phyloP scores from a whole-genome alignment of 2,888 invertebrate species.

The Polyommatus icarus region DNA sequence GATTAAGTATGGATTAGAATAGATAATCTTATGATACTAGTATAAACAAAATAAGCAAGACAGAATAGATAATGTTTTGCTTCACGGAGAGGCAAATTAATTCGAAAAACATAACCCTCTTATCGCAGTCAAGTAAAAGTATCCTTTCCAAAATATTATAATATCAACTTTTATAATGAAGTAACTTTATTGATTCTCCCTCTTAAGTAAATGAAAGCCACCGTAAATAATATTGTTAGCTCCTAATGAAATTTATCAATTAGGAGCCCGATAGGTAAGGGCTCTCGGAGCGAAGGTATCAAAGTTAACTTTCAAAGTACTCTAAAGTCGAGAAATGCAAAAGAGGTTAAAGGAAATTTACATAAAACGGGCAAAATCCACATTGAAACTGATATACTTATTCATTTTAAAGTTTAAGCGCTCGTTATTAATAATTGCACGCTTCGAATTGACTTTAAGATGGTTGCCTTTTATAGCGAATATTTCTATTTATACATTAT shows the following conservation, averaged over 20 bases:
- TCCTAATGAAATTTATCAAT: slow-evolving; percentile 35
- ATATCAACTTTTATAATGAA: slow-evolving; percentile 7
- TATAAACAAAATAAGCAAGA: too few species aligned
- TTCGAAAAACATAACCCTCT: not conserved
- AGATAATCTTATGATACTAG: too few species aligned
- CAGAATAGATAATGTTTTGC: too few species aligned
- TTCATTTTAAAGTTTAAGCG: slow-evolving; percentile 38
- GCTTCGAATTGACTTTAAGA: slow-evolving; percentile 9
- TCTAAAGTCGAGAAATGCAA: slow-evolving; percentile 40
- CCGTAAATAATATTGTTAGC: slow-evolving; percentile 30
- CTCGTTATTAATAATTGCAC: slow-evolving; percentile 36
- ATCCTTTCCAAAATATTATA: not conserved
- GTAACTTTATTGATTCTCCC: slow-evolving; percentile 14
- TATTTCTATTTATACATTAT: not conserved
- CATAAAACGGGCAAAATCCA: slow-evolving; percentile 40
- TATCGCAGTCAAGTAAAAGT: not conserved
- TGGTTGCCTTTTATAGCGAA: not conserved
- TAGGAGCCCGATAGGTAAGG: slow-evolving; percentile 38
- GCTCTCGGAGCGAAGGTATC: slow-evolving; percentile 37
- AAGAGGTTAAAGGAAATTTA: slow-evolving; percentile 41
- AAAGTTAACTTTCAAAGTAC: slow-evolving; percentile 40
- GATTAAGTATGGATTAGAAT: too few species aligned
- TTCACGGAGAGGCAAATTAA: too few species aligned
- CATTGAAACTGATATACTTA: slow-evolving; percentile 40
- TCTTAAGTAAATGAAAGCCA: slow-evolving; percentile 27